A percentile compares a stretch with the other conserved stretches of the same genome.
Evolutionary conservation across 2,888 invertebrate genomes (phyloP).

Genomic region (Sialis fuliginosa): DNA sequence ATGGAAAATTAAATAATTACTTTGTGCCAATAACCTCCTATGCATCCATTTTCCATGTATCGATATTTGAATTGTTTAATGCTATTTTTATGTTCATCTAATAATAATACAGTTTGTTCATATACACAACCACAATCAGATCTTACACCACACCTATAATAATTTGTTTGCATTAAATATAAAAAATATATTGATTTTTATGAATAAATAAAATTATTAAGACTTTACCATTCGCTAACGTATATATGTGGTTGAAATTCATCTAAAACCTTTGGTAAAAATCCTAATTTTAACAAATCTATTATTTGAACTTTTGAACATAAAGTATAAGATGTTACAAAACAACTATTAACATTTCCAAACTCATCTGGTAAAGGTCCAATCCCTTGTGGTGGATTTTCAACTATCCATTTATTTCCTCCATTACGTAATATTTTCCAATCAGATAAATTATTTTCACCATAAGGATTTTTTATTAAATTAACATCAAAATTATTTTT

Average conservation of each 20-base stretch:
- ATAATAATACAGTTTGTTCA: constrained; percentile 16
- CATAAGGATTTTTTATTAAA: constrained; percentile 31
- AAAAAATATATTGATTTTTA: background rate
- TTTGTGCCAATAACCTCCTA: constrained; percentile 21
- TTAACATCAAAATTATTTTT: constrained; percentile 27
- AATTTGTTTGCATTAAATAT: background rate
- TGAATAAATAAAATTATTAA: constrained; percentile 1
- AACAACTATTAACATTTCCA: constrained; percentile 25
- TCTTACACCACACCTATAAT: constrained; percentile 23
- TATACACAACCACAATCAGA: constrained; percentile 30
- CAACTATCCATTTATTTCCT: constrained; percentile 29
- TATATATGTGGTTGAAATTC: constrained; percentile 30
- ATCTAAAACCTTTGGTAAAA: constrained; percentile 26
- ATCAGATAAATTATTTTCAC: constrained; percentile 21
- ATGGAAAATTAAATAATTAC: constrained; percentile 10
- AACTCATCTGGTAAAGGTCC: constrained; percentile 26
- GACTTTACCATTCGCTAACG: constrained; percentile 26
- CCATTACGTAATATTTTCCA: constrained; percentile 25
- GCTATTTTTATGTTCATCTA: constrained; percentile 15
- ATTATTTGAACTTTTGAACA: constrained; percentile 31
- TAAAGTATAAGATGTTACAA: constrained; percentile 31
- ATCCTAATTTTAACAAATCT: constrained; percentile 23
- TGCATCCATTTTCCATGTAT: constrained; percentile 16
- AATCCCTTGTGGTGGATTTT: constrained; percentile 27
- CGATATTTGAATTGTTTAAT: constrained; percentile 12